Percentiles rank a stretch among this genome's conserved stretches.
These are phyloP conservation scores for Musca vetustissima DNA, from an alignment of 1,140 invertebrate genomes.

Conservation along the genomic window DNA sequence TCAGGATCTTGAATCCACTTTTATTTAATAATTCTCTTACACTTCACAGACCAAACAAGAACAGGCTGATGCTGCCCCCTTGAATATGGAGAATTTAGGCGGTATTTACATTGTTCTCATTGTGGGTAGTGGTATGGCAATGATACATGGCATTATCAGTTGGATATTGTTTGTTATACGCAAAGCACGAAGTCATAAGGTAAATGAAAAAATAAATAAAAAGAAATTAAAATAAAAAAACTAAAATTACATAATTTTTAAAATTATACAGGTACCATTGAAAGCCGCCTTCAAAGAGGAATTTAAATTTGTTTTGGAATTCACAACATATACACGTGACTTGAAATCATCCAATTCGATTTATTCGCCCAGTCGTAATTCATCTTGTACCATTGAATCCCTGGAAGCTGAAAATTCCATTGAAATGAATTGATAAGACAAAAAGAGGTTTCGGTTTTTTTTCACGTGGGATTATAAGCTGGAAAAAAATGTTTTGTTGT, in stretches of 20 bases:
- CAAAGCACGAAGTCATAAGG: slow-evolving; percentile 40
- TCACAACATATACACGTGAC: slow-evolving; percentile 71
- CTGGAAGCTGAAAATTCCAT: slow-evolving; percentile 29
- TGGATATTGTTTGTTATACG: slow-evolving; percentile 45
- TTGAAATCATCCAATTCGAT: slow-evolving; percentile 51
- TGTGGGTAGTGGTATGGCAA: slow-evolving; percentile 56
- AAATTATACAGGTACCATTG: slow-evolving; percentile 62
- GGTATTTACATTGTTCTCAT: slow-evolving; percentile 74
- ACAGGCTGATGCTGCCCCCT: slow-evolving; percentile 41
- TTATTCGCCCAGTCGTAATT: slow-evolving; percentile 46
- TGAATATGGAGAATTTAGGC: slow-evolving; percentile 65
- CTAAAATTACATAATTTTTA: background rate
- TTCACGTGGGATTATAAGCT: too few species aligned
- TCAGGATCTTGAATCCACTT: too few species aligned
- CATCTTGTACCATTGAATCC: slow-evolving; percentile 37
- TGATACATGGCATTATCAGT: slow-evolving; percentile 54
- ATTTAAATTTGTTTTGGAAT: slow-evolving; percentile 72
- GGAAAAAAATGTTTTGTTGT: background rate
- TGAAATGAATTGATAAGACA: slow-evolving; percentile 22
- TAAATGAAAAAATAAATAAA: slow-evolving; percentile 25
- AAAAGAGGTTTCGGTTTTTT: too few species aligned
- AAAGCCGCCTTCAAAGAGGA: slow-evolving; percentile 70
- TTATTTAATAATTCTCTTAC: slow-evolving; percentile 11
- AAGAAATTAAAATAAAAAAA: background rate
- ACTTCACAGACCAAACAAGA: slow-evolving; percentile 41